phyloP scores from a whole-genome alignment of 2,888 invertebrate genomes.

The Trachelus iudaicus region DNA sequence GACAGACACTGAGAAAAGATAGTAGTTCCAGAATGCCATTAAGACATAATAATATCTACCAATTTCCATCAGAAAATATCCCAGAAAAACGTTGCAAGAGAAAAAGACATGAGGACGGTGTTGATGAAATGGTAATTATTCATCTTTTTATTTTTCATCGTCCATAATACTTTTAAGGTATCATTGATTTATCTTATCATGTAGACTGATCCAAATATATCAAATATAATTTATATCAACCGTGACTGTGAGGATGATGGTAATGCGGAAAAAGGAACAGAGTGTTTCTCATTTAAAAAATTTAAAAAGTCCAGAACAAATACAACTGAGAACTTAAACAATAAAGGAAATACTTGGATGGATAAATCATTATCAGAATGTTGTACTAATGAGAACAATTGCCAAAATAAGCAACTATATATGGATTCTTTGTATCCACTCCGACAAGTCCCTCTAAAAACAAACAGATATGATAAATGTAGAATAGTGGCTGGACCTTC shows the following conservation, averaged over 20 bases:
- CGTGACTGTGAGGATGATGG: slow-evolving; percentile 33
- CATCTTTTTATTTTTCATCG: background rate
- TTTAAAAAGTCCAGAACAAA: slow-evolving; percentile 30
- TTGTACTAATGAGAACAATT: slow-evolving; percentile 4
- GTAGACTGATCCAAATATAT: slow-evolving; percentile 14
- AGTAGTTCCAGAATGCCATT: slow-evolving; percentile 73
- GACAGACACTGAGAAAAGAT: slow-evolving; percentile 73
- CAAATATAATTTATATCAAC: slow-evolving; percentile 27
- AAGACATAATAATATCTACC: slow-evolving; percentile 69
- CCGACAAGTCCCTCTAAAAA: background rate
- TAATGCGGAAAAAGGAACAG: slow-evolving; percentile 24
- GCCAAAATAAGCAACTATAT: slow-evolving; percentile 6
- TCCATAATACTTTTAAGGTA: background rate
- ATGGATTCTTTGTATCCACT: slow-evolving; percentile 20
- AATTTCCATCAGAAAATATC: slow-evolving; percentile 61
- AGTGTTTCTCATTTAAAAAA: slow-evolving; percentile 27
- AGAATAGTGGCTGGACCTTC: background rate
- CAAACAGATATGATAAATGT: background rate
- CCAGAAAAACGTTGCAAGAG: slow-evolving; percentile 37
- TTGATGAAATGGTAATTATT: slow-evolving; percentile 25
- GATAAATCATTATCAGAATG: slow-evolving; percentile 10
- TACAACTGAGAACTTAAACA: background rate
- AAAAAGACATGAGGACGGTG: slow-evolving; percentile 36
- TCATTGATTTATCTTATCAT: background rate
- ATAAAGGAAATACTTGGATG: background rate